A percentile compares a stretch with the other conserved stretches of the same genome.
Evolutionary conservation across 2,797 vertebrate genomes (phyloP).

Genomic region (Bovichtus variegatus): DNA sequence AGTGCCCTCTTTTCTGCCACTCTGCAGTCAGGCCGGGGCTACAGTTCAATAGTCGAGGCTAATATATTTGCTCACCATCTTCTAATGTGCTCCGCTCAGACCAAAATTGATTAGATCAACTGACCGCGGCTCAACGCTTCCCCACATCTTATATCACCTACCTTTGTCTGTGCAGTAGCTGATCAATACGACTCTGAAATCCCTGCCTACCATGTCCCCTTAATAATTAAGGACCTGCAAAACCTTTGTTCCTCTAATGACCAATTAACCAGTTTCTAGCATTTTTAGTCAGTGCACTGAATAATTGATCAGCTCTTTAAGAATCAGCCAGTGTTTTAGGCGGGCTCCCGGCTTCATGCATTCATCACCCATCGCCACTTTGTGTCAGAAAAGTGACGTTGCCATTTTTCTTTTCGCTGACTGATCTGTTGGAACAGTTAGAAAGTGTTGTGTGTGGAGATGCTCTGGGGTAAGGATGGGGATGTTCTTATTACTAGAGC

Average conservation of each 20-base stretch:
- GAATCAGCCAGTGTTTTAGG: conserved; percentile 74
- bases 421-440: conserved; percentile 40
- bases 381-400: conserved; percentile 63
- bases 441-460: conserved; percentile 20
- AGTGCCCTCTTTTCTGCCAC: conserved; percentile 37
- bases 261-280: conserved; percentile 85
- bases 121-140: conserved; percentile 26
- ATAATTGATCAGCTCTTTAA: conserved; percentile 85
- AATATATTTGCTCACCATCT: conserved; percentile 62
- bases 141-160: conserved; percentile 57
- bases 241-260: conserved; percentile 87
- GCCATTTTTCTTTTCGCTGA: conserved; percentile 75
- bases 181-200: conserved; percentile 72
- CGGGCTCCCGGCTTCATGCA: conserved; percentile 56
- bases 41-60: conserved; percentile 55
- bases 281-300: conserved; percentile 79
- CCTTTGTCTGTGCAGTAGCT: conserved; percentile 58
- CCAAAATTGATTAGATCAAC: conserved; percentile 51
- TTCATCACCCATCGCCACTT: conserved; percentile 77
- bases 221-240: conserved; percentile 83
- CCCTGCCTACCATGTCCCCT: conserved; percentile 70
- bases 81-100: conserved; percentile 59
- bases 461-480: conserved; percentile 15
- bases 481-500: conserved; percentile 20
- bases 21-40: conserved; percentile 22